Percentiles rank a stretch among this genome's conserved stretches.
Conservation (phyloP, 1,140 invertebrate genomes). For the Lanistes nyassanus region DNA sequence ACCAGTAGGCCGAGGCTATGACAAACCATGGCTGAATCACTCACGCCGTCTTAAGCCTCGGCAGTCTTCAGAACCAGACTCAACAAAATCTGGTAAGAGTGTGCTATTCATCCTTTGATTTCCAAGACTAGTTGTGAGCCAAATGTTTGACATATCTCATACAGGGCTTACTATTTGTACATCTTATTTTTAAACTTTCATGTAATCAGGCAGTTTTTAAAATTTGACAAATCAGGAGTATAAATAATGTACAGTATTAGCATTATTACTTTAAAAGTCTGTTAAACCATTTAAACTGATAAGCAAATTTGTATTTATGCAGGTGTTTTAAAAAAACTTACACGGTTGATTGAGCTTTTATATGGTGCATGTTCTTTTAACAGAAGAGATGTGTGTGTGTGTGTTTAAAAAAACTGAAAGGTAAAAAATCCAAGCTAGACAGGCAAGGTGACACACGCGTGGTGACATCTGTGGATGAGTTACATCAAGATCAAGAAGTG, state of each 20-base stretch:
- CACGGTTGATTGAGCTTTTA: too few species aligned
- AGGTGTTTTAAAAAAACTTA: too few species aligned
- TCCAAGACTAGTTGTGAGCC: neutral
- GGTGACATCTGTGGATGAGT: conserved; percentile 52
- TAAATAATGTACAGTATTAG: neutral
- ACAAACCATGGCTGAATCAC: conserved; percentile 25
- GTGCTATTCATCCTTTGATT: neutral
- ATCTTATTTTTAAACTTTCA: neutral
- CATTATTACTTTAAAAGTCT: neutral
- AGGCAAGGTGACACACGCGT: conserved; percentile 55
- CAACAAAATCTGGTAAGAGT: neutral
- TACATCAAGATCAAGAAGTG: conserved; percentile 42
- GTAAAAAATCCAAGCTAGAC: conserved; percentile 30
- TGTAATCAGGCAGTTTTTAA: neutral
- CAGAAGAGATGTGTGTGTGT: too few species aligned
- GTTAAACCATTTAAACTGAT: too few species aligned
- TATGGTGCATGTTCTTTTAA: too few species aligned
- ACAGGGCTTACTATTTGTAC: neutral
- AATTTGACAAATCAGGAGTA: neutral
- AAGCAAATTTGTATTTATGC: too few species aligned
- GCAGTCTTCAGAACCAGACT: neutral
- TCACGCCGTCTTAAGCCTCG: conserved; percentile 16
- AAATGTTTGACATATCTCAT: neutral
- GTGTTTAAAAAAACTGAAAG: neutral
- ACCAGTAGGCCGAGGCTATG: conserved; percentile 11